Evolutionary conservation across 2,797 vertebrate species (phyloP).

Genomic region (Pseudochromis fuscus): DNA sequence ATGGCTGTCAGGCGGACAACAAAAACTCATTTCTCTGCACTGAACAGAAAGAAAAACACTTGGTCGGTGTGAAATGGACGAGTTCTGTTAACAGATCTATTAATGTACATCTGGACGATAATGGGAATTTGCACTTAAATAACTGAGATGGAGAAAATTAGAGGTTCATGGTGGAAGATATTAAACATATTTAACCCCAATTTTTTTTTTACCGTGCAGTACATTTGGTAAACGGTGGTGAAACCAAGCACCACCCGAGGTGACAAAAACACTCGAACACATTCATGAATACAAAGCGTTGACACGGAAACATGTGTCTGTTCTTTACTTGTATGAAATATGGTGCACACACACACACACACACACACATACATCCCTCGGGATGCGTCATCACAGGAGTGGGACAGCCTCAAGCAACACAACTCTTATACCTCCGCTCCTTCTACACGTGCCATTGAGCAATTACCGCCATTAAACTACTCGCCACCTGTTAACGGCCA

Average conservation of each 20-base stretch:
- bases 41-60: slow-evolving; percentile 18
- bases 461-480: slow-evolving; percentile 81
- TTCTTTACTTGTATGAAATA: slow-evolving; percentile 29
- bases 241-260: background rate
- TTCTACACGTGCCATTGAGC: slow-evolving; percentile 70
- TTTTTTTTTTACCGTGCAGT: background rate
- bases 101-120: too few species aligned
- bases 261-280: background rate
- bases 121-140: too few species aligned
- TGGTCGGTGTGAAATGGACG: slow-evolving; percentile 41
- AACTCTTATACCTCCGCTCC: slow-evolving; percentile 57
- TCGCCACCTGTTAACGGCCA: slow-evolving; percentile 84
- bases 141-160: background rate
- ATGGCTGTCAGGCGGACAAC: slow-evolving; percentile 79
- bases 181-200: too few species aligned
- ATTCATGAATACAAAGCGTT: background rate
- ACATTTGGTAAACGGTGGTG: background rate
- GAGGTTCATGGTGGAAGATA: background rate
- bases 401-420: slow-evolving; percentile 52
- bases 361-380: slow-evolving; percentile 33
- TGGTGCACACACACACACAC: slow-evolving; percentile 28
- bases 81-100: slow-evolving; percentile 31
- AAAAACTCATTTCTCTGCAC: slow-evolving; percentile 63
- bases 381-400: slow-evolving; percentile 58
- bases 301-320: background rate